phyloP scores from a whole-genome alignment of 64 coral and sea anemone genomes.

The Montipora cactus region DNA sequence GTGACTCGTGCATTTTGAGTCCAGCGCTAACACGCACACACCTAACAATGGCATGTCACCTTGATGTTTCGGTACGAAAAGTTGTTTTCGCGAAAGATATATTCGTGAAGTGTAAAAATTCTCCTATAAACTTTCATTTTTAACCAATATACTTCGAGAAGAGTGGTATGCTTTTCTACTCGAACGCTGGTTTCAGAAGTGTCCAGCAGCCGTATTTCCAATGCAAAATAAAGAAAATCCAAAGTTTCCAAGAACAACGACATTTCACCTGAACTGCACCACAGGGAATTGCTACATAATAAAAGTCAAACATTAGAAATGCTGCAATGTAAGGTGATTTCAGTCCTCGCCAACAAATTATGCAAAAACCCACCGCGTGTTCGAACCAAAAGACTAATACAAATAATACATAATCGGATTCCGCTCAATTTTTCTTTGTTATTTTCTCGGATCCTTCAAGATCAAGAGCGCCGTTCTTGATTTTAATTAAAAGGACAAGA shows the following conservation, averaged over 20 bases:
- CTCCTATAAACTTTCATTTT: not conserved
- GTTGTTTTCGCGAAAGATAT: conserved; percentile 6
- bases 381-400: too few relatives aligned
- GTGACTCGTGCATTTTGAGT: not conserved
- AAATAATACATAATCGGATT: too few relatives aligned
- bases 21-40: not conserved
- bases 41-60: conserved; percentile 16
- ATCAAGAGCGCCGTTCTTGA: too few relatives aligned
- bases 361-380: too few relatives aligned
- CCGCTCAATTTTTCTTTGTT: too few relatives aligned
- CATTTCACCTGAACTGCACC: not conserved
- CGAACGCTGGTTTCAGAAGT: too few relatives aligned
- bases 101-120: not conserved
- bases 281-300: not conserved
- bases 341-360: too few relatives aligned
- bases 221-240: too few relatives aligned
- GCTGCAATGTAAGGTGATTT: too few relatives aligned
- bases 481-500: too few relatives aligned
- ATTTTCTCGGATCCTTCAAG: too few relatives aligned
- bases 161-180: not conserved
- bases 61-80: not conserved
- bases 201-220: too few relatives aligned
- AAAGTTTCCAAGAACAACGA: not conserved
- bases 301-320: not conserved
- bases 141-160: not conserved